Base-by-base conservation (phyloP, 1,140 invertebrate species). In the Zaprionus taronus region DNA sequence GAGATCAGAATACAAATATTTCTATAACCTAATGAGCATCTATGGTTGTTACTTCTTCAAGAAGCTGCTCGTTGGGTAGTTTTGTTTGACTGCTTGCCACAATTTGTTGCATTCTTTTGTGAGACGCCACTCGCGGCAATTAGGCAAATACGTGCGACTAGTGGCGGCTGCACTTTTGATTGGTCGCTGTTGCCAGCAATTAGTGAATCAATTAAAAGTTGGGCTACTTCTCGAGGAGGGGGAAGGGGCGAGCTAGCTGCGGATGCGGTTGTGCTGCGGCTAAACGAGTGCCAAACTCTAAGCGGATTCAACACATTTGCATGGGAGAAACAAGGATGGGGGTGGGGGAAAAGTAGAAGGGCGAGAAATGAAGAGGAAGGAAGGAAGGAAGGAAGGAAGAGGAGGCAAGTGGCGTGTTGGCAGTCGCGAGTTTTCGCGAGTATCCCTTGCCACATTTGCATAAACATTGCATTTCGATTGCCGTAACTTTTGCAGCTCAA, bases 131-230 rank as follows among this genome's bases (percentile, higher is more conserved):
- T 47, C 9, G 62, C 20, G 69, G 22, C 75, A 49, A 62, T 36
- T 63, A 49, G 5, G 36, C 22, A 41, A n/a, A 24, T n/a, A 28
- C 24, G 15, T 17, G 2, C 70, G 63, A 64, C 67, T 64, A 77
- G 51, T 41, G 41, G 57, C 36, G 17, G 28, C 28, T 24, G 41
- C 44, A 57, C 55, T 41, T 65, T 65, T 69, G 63, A 71, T 81
- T 81, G 56, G 77, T 62, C n/a, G 41, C 41, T 47, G 47, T 72
- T 67, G 49, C 36, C 53, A 36, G 24, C 74, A 72, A 80, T 82
- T 82, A 63, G 78, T 60, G 14, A 78, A 64, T 65, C 66, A 77
- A 78, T 80, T 82, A 71, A 82, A 73, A 78, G 62, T 78, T 64
- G 22, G 36, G 24, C 51, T 24, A 28, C 17, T 53, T 28, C 22